Evolutionary conservation across 2,113 vertebrate species (phyloP).

Genomic region (Glareola pratincola): DNA sequence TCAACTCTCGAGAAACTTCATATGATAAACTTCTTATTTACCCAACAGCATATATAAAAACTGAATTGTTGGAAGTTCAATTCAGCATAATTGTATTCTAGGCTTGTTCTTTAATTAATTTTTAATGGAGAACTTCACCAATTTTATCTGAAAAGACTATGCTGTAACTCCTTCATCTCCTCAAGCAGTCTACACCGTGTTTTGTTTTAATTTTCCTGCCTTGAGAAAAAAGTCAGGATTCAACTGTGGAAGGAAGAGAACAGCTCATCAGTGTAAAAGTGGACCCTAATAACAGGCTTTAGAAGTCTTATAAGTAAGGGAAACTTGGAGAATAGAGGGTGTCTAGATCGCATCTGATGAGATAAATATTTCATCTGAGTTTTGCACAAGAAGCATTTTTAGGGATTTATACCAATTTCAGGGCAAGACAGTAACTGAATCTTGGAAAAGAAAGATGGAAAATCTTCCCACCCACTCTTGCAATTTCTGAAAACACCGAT

Average conservation of each 20-base stretch:
- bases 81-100: background rate
- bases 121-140: background rate
- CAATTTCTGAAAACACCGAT: background rate
- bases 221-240: background rate
- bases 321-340: background rate
- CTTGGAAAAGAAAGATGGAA: background rate
- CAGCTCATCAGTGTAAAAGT: background rate
- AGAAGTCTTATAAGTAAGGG: background rate
- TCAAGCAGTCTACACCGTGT: background rate
- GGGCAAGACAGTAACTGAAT: background rate
- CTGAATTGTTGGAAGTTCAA: background rate
- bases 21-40: background rate
- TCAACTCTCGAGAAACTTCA: background rate
- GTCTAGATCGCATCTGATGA: background rate
- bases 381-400: background rate
- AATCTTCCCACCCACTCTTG: background rate
- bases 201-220: background rate
- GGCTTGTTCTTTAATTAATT: background rate
- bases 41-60: background rate
- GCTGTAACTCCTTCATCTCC: background rate
- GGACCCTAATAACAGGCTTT: background rate
- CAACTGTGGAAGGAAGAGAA: background rate
- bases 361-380: background rate
- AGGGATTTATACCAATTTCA: background rate
- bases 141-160: background rate